Conservation (phyloP, 1,140 invertebrate species). For the Microplitis demolitor region DNA sequence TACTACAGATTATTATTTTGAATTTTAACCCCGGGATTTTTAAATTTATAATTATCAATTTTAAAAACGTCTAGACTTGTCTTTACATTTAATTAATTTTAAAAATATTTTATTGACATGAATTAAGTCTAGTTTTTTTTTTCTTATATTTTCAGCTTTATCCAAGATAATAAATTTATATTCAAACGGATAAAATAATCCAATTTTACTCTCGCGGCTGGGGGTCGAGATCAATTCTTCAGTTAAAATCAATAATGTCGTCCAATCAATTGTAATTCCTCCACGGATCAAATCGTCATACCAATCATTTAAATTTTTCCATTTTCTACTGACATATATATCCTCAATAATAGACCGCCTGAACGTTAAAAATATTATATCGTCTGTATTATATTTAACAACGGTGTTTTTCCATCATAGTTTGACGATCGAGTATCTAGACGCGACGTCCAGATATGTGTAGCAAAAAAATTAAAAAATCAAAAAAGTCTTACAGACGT, state of each 20-base stretch:
- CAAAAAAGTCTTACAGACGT: too few species aligned
- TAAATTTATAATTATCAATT: too few species aligned
- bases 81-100: too few species aligned
- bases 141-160: neutral
- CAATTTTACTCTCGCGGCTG: neutral
- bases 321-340: neutral
- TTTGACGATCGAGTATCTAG: neutral
- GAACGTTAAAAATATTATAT: too few species aligned
- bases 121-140: too few species aligned
- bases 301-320: neutral
- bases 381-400: neutral
- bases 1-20: too few species aligned
- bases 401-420: neutral
- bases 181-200: neutral
- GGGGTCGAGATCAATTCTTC: neutral
- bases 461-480: too few species aligned
- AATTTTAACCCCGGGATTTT: too few species aligned
- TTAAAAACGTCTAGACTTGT: too few species aligned
- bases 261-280: conserved; percentile 2
- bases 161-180: neutral
- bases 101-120: too few species aligned
- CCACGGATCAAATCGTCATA: neutral
- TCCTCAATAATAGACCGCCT: too few species aligned
- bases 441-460: too few species aligned
- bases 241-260: conserved; percentile 1